These are phyloP conservation scores for Dione juno DNA, from an alignment of 2,888 invertebrate genomes.

Conservation along the genomic window DNA sequence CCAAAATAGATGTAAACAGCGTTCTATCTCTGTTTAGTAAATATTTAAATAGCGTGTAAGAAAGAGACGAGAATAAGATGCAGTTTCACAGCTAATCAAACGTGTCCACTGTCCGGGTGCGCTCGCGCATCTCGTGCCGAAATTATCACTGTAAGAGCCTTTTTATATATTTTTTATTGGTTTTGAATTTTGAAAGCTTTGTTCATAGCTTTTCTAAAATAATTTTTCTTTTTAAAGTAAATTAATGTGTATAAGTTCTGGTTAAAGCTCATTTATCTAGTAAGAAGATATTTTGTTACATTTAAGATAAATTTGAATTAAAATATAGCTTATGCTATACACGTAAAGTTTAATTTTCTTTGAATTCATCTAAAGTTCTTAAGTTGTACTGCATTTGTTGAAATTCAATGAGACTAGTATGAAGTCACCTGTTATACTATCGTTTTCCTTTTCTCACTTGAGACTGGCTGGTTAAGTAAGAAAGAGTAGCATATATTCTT, in stretches of 20 bases:
- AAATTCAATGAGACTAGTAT: slow-evolving; percentile 55
- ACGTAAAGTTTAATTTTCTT: slow-evolving; percentile 52
- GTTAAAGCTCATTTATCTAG: slow-evolving; percentile 36
- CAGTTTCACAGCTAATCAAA: slow-evolving; percentile 75
- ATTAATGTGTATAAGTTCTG: slow-evolving; percentile 14
- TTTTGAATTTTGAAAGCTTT: neutral
- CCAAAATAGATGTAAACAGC: slow-evolving; percentile 72
- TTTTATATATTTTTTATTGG: neutral
- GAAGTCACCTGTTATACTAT: slow-evolving; percentile 57
- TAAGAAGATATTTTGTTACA: slow-evolving; percentile 53
- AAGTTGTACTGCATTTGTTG: slow-evolving; percentile 40
- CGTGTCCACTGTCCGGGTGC: slow-evolving; percentile 77
- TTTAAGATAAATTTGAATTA: slow-evolving; percentile 62
- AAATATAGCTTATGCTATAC: slow-evolving; percentile 48
- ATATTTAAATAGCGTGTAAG: slow-evolving; percentile 43
- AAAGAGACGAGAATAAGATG: slow-evolving; percentile 68
- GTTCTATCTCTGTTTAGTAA: slow-evolving; percentile 60
- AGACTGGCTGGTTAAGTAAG: slow-evolving; percentile 46
- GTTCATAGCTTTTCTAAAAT: neutral
- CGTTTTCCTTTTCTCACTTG: slow-evolving; percentile 53
- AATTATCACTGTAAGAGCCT: slow-evolving; percentile 53
- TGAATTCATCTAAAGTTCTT: slow-evolving; percentile 38
- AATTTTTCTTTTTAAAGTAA: neutral
- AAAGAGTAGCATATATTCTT: slow-evolving; percentile 59
- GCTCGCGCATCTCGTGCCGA: slow-evolving; percentile 68